These are phyloP conservation scores for Acanthosepion lycidas DNA, from an alignment of 2,888 invertebrate species.

Conservation along the genomic window DNA sequence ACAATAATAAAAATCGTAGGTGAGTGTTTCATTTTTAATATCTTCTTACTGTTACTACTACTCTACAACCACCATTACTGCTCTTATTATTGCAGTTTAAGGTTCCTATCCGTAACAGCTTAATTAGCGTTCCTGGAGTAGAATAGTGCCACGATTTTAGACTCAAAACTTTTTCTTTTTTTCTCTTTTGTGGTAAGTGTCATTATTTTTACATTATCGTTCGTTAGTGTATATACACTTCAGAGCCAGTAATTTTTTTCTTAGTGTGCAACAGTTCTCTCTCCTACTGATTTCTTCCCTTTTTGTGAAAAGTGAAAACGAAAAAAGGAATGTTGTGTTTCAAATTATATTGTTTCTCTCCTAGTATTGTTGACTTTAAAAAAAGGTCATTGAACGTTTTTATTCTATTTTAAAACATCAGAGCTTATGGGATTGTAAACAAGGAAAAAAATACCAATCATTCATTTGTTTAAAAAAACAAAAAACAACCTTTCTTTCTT, in stretches of 20 bases:
- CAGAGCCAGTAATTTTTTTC: too few relatives aligned
- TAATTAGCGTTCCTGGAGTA: background rate
- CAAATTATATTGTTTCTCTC: background rate
- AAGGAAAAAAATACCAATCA: too few relatives aligned
- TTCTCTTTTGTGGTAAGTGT: background rate
- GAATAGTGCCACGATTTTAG: slow-evolving; percentile 33
- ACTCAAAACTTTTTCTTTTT: background rate
- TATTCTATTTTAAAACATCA: too few relatives aligned
- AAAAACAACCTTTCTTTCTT: too few relatives aligned
- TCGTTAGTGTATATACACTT: too few relatives aligned
- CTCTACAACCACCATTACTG: background rate
- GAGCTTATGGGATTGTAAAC: too few relatives aligned
- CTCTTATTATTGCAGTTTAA: background rate
- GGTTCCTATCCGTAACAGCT: background rate
- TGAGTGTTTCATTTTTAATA: background rate
- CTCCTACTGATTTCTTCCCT: background rate
- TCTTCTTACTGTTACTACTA: background rate
- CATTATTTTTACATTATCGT: background rate
- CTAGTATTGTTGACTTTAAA: too few relatives aligned
- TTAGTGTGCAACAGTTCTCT: too few relatives aligned
- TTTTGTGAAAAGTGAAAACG: background rate
- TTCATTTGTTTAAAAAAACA: too few relatives aligned
- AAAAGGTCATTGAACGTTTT: too few relatives aligned
- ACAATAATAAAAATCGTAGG: background rate
- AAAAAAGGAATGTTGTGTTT: background rate